A percentile compares a stretch with the other conserved stretches of the same genome.
phyloP scores from a whole-genome alignment of 2,888 invertebrate species.

The Idaea straminata region DNA sequence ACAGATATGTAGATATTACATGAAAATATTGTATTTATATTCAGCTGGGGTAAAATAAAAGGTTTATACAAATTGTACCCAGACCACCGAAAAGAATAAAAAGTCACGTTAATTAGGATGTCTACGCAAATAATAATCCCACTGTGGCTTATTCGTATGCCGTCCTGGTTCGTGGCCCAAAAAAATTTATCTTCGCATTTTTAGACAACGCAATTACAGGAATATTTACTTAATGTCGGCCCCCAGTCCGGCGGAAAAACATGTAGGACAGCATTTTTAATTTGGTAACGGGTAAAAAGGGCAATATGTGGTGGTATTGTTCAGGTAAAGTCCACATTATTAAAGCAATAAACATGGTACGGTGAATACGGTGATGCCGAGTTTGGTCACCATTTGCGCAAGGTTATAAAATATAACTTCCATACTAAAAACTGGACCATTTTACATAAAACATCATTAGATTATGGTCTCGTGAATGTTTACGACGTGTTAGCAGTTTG shows the following conservation, averaged over 20 bases:
- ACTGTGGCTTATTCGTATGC: constrained; percentile 68
- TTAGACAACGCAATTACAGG: constrained; percentile 70
- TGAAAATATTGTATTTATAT: background rate
- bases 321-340: constrained; percentile 30
- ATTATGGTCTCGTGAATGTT: background rate
- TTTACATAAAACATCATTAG: constrained; percentile 5
- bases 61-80: constrained; percentile 2
- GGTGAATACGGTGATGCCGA: constrained; percentile 20
- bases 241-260: constrained; percentile 46
- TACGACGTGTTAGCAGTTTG: constrained; percentile 1
- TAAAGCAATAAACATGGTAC: constrained; percentile 38
- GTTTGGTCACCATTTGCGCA: constrained; percentile 3
- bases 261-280: constrained; percentile 51
- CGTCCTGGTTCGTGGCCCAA: constrained; percentile 53
- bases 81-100: constrained; percentile 45
- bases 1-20: background rate
- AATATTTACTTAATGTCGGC: constrained; percentile 66
- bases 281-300: constrained; percentile 34
- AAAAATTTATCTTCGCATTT: constrained; percentile 65
- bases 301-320: constrained; percentile 26
- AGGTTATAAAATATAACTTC: background rate
- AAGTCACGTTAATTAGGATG: constrained; percentile 74
- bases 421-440: constrained; percentile 1
- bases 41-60: constrained; percentile 42
- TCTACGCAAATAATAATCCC: constrained; percentile 74